phyloP scores from a whole-genome alignment of 2,113 vertebrate species.

The Pangasianodon gigas region DNA sequence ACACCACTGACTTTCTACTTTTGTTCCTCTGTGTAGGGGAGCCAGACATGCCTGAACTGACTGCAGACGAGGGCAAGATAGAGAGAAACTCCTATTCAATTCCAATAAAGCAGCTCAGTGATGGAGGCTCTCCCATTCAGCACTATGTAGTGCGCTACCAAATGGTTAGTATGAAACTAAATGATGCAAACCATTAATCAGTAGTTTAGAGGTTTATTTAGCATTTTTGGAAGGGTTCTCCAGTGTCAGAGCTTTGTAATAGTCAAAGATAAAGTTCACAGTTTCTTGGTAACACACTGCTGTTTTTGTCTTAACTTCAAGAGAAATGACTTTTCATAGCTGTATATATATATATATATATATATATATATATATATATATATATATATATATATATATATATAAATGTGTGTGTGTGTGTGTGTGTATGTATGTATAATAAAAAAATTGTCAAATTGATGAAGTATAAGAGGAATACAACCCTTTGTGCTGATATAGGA shows the following conservation, averaged over 20 bases:
- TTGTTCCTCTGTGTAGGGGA: constrained; percentile 63
- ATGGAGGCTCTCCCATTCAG: constrained; percentile 62
- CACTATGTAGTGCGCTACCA: constrained; percentile 65
- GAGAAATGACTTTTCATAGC: no score
- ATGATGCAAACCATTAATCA: not conserved
- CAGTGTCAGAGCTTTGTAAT: not conserved
- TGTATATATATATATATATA: no score
- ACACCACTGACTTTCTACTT: not conserved
- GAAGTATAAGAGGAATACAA: not conserved
- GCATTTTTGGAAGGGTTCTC: not conserved
- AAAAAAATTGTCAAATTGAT: not conserved
- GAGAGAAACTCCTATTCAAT: constrained; percentile 65
- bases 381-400: no score
- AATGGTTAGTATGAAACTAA: constrained; percentile 58
- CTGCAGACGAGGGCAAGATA: constrained; percentile 48
- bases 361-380: no score
- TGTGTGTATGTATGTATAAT: no score
- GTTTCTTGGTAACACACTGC: no score
- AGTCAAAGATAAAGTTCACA: not conserved
- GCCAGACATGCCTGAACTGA: constrained; percentile 68
- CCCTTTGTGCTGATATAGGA: not conserved
- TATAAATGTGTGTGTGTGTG: no score
- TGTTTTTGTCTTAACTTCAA: no score
- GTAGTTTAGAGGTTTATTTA: not conserved
- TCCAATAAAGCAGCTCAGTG: constrained; percentile 59